Conservation (phyloP, 2,797 vertebrate genomes). For the Dipus sagitta region DNA sequence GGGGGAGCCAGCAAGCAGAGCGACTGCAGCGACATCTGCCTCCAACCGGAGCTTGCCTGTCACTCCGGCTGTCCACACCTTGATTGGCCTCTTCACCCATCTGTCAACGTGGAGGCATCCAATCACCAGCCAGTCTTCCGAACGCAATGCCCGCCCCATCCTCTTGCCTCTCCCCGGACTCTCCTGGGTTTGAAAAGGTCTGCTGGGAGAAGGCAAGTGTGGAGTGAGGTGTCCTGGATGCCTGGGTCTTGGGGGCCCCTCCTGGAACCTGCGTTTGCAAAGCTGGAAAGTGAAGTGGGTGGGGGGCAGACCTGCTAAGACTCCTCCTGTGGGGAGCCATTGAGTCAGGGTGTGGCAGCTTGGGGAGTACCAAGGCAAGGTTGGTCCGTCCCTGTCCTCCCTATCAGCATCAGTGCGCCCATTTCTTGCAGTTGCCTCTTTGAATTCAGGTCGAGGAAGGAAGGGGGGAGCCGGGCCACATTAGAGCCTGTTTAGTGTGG, state of each 20-base stretch:
- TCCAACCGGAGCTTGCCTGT: not conserved
- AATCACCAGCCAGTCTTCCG: constrained; percentile 49
- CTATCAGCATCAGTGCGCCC: not conserved
- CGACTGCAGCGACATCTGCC: not conserved
- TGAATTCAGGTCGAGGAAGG: not conserved
- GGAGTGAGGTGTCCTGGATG: not conserved
- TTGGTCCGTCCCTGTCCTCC: fast-evolving
- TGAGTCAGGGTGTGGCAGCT: not conserved
- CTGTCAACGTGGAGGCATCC: not conserved
- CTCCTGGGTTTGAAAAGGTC: not conserved
- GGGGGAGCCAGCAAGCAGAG: fast-evolving
- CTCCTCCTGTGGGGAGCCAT: not conserved
- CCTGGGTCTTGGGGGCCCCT: not conserved
- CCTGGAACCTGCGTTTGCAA: not conserved
- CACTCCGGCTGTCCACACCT: not conserved
- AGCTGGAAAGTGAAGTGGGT: not conserved
- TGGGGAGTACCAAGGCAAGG: not conserved
- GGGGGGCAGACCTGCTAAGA: not conserved
- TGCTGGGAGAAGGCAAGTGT: not conserved
- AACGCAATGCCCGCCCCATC: not conserved
- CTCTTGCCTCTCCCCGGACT: not conserved
- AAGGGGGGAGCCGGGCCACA: not conserved
- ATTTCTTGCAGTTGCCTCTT: not conserved
- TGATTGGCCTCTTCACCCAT: constrained; percentile 52
- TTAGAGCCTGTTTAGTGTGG: not conserved